Conservation (phyloP, 2,888 invertebrate genomes). For the Dynastes tityus region DNA sequence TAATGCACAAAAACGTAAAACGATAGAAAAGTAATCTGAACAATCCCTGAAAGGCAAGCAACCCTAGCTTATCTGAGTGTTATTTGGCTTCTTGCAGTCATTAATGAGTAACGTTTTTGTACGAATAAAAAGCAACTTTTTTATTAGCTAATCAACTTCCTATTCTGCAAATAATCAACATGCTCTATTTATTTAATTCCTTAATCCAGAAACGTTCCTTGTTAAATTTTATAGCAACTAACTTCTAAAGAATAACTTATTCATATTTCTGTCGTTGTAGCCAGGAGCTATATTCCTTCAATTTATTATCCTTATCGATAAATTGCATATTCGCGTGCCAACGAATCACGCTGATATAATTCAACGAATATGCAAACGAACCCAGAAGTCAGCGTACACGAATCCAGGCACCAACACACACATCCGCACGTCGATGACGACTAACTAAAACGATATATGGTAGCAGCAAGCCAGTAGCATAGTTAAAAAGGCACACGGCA, state of each 20-base stretch:
- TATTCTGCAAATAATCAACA: too few relatives aligned
- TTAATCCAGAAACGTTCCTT: not conserved
- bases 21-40: too few relatives aligned
- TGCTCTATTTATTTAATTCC: too few relatives aligned
- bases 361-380: constrained; percentile 33
- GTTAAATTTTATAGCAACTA: not conserved
- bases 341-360: constrained; percentile 7
- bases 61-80: too few relatives aligned
- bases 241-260: not conserved
- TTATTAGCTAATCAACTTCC: too few relatives aligned
- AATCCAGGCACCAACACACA: not conserved
- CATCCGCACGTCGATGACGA: not conserved
- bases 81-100: too few relatives aligned
- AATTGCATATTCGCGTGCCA: constrained; percentile 23
- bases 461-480: constrained; percentile 9
- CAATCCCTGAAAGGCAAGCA: too few relatives aligned
- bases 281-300: not conserved
- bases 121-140: too few relatives aligned
- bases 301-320: not conserved
- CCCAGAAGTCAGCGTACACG: not conserved
- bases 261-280: too few relatives aligned
- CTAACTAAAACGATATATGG: constrained; percentile 30
- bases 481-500: constrained; percentile 45
- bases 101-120: too few relatives aligned
- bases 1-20: too few relatives aligned